These are phyloP conservation scores for Camponotus fellah DNA, from an alignment of 2,888 invertebrate genomes.

Conservation along the genomic window DNA sequence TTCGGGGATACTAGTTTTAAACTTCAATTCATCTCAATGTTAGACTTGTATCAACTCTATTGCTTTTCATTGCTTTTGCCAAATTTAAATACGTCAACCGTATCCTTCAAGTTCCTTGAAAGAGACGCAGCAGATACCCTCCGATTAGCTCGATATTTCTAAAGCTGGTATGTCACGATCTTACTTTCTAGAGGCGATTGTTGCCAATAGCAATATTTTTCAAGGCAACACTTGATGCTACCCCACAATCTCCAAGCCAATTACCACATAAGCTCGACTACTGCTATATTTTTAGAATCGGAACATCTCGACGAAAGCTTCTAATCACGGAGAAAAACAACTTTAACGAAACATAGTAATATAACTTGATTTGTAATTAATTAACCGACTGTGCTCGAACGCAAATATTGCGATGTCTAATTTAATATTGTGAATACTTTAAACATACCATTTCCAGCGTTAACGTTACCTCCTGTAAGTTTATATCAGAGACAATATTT, in stretches of 20 bases:
- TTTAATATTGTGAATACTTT: not conserved
- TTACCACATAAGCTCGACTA: conserved; percentile 22
- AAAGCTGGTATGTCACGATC: not conserved
- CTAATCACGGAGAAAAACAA: not conserved
- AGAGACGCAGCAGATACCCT: not conserved
- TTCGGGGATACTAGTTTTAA: not conserved
- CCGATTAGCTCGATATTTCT: conserved; percentile 4
- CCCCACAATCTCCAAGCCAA: conserved; percentile 25
- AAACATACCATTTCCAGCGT: conserved; percentile 3
- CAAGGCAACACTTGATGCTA: conserved; percentile 44
- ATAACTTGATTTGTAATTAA: not conserved
- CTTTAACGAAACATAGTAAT: not conserved
- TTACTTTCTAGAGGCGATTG: conserved; percentile 1
- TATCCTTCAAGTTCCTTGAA: not conserved
- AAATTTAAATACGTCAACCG: not conserved
- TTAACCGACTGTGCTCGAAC: not conserved
- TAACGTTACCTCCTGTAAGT: not conserved
- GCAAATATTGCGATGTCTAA: not conserved
- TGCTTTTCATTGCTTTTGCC: not conserved
- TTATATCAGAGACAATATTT: not conserved
- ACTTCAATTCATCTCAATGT: not conserved
- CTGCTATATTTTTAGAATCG: not conserved
- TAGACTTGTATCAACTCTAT: not conserved
- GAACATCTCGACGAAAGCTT: not conserved
- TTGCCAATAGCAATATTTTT: conserved; percentile 39